Evolutionary conservation across 1,140 invertebrate species (phyloP).

Genomic region (Euwallacea similis): DNA sequence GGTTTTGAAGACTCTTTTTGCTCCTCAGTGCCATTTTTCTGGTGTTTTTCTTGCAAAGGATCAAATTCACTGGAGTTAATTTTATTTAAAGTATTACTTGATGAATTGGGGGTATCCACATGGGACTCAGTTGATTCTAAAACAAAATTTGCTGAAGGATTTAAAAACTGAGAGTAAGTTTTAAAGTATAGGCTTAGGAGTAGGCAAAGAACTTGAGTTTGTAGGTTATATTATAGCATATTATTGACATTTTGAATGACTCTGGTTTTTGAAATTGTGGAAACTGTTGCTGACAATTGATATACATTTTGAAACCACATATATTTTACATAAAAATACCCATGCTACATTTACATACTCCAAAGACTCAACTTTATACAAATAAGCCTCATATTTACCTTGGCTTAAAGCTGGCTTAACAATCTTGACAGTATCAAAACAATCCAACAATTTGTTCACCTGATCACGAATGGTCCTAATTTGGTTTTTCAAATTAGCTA

Average conservation of each 20-base stretch:
- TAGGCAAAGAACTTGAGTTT: too few relatives aligned
- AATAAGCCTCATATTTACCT: conserved; percentile 9
- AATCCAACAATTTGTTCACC: conserved; percentile 63
- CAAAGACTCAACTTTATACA: too few relatives aligned
- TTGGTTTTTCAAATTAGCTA: conserved; percentile 60
- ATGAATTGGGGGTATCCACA: not conserved
- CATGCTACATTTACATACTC: too few relatives aligned
- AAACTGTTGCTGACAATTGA: too few relatives aligned
- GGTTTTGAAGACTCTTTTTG: conserved; percentile 43
- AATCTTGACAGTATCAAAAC: conserved; percentile 52
- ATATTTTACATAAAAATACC: too few relatives aligned
- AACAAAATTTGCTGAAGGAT: not conserved
- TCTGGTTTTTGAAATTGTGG: too few relatives aligned
- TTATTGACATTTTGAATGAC: too few relatives aligned
- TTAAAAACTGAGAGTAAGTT: not conserved
- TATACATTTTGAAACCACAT: too few relatives aligned
- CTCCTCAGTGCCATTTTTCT: conserved; percentile 44
- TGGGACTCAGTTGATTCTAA: conserved; percentile 25
- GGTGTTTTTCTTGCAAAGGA: conserved; percentile 51
- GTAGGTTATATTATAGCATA: too few relatives aligned
- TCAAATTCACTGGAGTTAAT: conserved; percentile 54
- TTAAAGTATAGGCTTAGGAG: not conserved
- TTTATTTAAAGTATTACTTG: conserved; percentile 44
- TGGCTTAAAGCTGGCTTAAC: conserved; percentile 19
- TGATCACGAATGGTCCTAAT: conserved; percentile 62